Base-by-base conservation (phyloP, 23 tunicate species). In the Clavelina lepadiformis region DNA sequence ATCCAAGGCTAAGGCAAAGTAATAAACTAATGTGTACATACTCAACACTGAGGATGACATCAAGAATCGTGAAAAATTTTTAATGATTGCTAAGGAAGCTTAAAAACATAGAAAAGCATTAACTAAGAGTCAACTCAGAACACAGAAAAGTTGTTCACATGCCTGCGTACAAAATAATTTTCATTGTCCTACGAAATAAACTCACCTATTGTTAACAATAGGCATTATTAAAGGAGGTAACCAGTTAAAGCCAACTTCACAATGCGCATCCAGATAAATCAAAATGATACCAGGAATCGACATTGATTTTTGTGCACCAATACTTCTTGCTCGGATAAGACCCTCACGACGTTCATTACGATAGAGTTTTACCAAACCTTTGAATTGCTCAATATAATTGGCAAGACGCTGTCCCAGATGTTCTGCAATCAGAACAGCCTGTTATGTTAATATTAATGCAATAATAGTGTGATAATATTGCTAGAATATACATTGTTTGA, bases 201-300 rank as follows among this genome's bases (percentile, higher is more conserved):
- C n/a, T n/a, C n/a, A 72, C 91, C 91, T 83, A 87, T 92, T 92
- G 31, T 78, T 72, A 3, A 91, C 83, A 49, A 92, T 92, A 5
- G 98, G 98, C 35, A 72, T 78, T 3, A 92, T 66, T 2, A 92
- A 52, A 6, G 98, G 98, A 35, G 98, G 98, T 44, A 92, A 69
- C 98, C 98, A 92, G 64, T 92, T 92, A 77, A 71, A 83, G 1
- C 98, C 86, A 46, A 72, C 81, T 69, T 92, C 98, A 76, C 98
- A 92, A 49, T 92, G 98, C 59, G 98, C 98, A 70, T 92, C 98
- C 30, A 92, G 63, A 66, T 82, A 92, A 6, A 92, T 78, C 60
- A 92, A 53, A 31, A 92, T 56, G 59, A 60, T 59, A 1, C 91
- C 91, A 11, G 75, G 69, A 23, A 76, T 62, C 21, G 80, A 68